Evolutionary conservation across 2,888 invertebrate species (phyloP).

Genomic region (Bimastos eiseni): DNA sequence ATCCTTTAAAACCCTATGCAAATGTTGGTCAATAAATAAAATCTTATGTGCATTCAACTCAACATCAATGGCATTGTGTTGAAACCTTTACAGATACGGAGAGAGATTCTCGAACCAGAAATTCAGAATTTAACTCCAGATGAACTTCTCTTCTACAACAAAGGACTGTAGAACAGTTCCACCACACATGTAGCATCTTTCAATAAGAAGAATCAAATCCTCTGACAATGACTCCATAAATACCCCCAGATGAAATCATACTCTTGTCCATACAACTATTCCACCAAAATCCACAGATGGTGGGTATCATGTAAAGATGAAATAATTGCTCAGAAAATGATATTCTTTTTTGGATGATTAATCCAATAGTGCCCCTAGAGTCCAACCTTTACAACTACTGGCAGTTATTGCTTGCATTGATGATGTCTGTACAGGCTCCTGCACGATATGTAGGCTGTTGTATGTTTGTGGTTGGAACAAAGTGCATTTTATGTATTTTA

Average conservation of each 20-base stretch:
- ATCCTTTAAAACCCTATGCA: too few species aligned
- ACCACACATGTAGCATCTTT: too few species aligned
- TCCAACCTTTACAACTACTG: neutral
- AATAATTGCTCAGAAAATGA: neutral
- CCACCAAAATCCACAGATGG: neutral
- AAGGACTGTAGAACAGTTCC: conserved; percentile 50
- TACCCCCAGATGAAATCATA: too few species aligned
- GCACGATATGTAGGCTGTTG: neutral
- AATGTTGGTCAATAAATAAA: too few species aligned
- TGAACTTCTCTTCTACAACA: conserved; percentile 56
- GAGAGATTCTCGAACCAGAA: conserved; percentile 53
- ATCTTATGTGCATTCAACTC: too few species aligned
- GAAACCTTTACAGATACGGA: conserved; percentile 49
- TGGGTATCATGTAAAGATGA: neutral
- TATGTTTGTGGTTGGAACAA: neutral
- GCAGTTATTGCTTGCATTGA: neutral
- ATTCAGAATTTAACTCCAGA: conserved; percentile 52
- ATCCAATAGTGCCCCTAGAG: neutral
- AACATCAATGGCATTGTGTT: neutral
- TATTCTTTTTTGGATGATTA: too few species aligned
- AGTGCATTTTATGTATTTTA: neutral
- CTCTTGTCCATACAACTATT: too few species aligned
- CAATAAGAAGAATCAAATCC: too few species aligned
- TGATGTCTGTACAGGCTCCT: neutral
- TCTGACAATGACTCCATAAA: too few species aligned